Percentiles rank a stretch among this genome's conserved stretches.
Conservation (phyloP, 2,797 vertebrate species). For the Bryconaethiops microstoma region DNA sequence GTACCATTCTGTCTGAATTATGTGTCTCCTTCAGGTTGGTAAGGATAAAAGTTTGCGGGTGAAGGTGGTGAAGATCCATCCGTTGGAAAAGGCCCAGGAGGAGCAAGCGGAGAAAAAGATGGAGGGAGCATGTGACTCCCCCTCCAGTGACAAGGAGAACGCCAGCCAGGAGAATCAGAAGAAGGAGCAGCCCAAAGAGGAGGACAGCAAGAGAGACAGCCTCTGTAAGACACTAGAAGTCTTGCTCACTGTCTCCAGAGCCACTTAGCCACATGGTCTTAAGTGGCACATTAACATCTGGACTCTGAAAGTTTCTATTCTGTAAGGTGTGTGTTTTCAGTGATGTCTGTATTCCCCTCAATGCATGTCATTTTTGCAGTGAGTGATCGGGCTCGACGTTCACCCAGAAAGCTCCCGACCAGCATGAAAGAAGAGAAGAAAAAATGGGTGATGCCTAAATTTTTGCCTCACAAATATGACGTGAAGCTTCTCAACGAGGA, state of each 20-base stretch:
- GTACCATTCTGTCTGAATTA: background rate
- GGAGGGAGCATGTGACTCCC: slow-evolving; percentile 92
- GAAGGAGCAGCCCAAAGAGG: slow-evolving; percentile 86
- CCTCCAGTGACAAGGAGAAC: slow-evolving; percentile 98
- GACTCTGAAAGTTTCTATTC: no score
- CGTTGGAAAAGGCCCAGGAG: slow-evolving; percentile 84
- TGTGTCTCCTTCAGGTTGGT: slow-evolving; percentile 79
- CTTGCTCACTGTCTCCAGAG: background rate
- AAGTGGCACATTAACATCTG: no score
- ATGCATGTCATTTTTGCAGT: background rate
- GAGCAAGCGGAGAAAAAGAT: slow-evolving; percentile 89
- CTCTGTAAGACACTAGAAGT: slow-evolving; percentile 80
- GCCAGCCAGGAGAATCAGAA: slow-evolving; percentile 90
- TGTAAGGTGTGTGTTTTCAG: no score
- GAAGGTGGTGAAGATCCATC: slow-evolving; percentile 89
- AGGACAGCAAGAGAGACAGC: slow-evolving; percentile 88
- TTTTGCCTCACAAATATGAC: slow-evolving; percentile 96
- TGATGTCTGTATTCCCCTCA: background rate
- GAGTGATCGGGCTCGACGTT: slow-evolving; percentile 94
- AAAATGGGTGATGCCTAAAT: slow-evolving; percentile 96
- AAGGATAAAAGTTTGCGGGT: slow-evolving; percentile 90
- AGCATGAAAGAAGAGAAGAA: slow-evolving; percentile 94
- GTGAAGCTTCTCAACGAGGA: slow-evolving; percentile 94
- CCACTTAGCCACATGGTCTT: background rate
- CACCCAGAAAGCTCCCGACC: slow-evolving; percentile 92